phyloP scores from a whole-genome alignment of 2,797 vertebrate species.

The Percopsis omiscomaycus region DNA sequence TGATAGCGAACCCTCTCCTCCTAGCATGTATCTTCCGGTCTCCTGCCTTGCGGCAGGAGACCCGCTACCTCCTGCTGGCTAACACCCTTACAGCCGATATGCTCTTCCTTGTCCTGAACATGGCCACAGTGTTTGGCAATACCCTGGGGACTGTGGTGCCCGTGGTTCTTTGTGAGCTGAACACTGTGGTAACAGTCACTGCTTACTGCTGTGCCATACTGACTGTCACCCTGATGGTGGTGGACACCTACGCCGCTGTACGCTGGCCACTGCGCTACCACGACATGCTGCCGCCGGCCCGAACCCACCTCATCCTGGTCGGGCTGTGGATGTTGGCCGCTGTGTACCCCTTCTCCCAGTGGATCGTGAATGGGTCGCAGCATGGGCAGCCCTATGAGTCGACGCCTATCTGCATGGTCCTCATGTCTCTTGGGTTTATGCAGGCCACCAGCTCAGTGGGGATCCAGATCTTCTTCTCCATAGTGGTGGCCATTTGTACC shows the following conservation, averaged over 20 bases:
- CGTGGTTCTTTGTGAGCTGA: constrained; percentile 67
- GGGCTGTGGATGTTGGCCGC: constrained; percentile 73
- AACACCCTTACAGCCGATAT: constrained; percentile 79
- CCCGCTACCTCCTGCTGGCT: constrained; percentile 80
- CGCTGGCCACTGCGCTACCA: constrained; percentile 79
- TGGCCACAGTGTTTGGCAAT: constrained; percentile 65
- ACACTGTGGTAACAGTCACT: constrained; percentile 63
- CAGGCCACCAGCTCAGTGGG: constrained; percentile 28
- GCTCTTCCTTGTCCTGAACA: constrained; percentile 76
- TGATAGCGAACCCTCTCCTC: constrained; percentile 74
- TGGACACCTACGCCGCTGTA: constrained; percentile 82
- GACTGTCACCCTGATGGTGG: constrained; percentile 80
- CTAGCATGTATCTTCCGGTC: constrained; percentile 71
- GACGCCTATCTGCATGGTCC: constrained; percentile 65
- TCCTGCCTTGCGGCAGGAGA: constrained; percentile 72
- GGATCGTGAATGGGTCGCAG: constrained; percentile 62
- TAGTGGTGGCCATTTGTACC: constrained; percentile 67
- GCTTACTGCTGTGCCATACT: constrained; percentile 76
- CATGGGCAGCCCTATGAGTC: neutral
- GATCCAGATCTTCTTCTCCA: constrained; percentile 68
- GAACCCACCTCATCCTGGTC: constrained; percentile 64
- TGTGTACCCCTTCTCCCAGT: constrained; percentile 69
- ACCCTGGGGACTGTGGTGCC: constrained; percentile 34
- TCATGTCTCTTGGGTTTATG: constrained; percentile 67
- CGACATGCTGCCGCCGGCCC: constrained; percentile 63